Evolutionary conservation across 2,113 vertebrate genomes (phyloP), one percentile per base, ranked within the genome.

Genomic region (Scortum barcoo): DNA sequence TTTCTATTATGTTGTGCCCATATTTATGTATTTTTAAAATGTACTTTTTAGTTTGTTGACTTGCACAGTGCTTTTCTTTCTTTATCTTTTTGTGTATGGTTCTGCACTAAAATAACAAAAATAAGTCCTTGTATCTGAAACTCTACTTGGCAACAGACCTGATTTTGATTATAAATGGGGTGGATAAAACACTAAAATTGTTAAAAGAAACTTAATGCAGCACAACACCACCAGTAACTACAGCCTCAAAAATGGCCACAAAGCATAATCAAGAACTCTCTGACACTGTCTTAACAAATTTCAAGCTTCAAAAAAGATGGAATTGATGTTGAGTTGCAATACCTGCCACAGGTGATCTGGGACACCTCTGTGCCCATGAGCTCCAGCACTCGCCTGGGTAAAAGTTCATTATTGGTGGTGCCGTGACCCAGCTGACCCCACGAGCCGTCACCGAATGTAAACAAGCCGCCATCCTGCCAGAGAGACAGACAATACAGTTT

Each of bases 281-380:
- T 60, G 71, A 48, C 28, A 30, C 11, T 24, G 2, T 60, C 12
- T 33, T 2, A 30, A 20, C 16, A 33, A 50, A 68, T 17, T 51
- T 36, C 2, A 33, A 28, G 63, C 9, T 14, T 28, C 63, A 28
- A 8, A 67, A 67, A 30, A 28, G 12, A 42, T 7, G 13, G 20
- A 53, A 4, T 9, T 16, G 14, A n/a, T 26, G 24, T 8, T 38
- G 16, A 11, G 28, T 8, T 24, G 30, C 42, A 69, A 42, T 82
- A 98, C 97, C 96, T 97, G 90, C 97, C 97, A 91, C 97, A 98
- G 84, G 96, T 89, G 62, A 98, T 97, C 89, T 98, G 97, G 67
- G 97, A 97, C 70, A 98, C 97, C 80, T 97, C 97, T 4, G 96
- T 97, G 50, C 97, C 97, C 97, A 98, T 98, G 33, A 98, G 95